phyloP scores from a whole-genome alignment of 2,888 invertebrate genomes.

The Aspidiotus destructor region DNA sequence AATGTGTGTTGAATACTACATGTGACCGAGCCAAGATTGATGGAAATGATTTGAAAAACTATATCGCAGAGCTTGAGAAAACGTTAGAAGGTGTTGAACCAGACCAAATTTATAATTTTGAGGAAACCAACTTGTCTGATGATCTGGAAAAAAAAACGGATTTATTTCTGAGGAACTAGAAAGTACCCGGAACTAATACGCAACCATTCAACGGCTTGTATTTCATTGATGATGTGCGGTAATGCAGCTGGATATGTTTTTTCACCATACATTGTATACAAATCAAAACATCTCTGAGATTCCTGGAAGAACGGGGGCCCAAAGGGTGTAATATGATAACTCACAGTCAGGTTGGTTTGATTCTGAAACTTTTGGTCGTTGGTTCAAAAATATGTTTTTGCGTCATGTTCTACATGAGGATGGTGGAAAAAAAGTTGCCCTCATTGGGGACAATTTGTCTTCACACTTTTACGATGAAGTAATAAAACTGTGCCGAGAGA shows the following conservation, averaged over 20 bases:
- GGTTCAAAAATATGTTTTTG: conserved; percentile 1
- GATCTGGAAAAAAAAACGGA: background rate
- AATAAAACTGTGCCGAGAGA: conserved; percentile 5
- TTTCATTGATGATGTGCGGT: conserved; percentile 7
- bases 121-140: conserved; percentile 4
- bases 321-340: background rate
- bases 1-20: conserved; percentile 8
- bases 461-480: background rate
- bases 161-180: background rate
- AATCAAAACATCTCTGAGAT: background rate
- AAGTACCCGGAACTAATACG: background rate
- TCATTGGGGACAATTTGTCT: background rate
- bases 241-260: background rate
- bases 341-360: conserved; percentile 7
- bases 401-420: background rate
- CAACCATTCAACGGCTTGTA: background rate
- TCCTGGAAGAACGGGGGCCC: background rate
- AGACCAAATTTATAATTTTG: background rate
- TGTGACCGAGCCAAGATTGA: conserved; percentile 1
- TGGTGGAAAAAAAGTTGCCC: background rate
- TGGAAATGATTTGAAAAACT: background rate
- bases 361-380: background rate
- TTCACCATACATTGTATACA: background rate
- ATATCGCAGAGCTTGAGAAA: background rate
- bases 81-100: background rate